phyloP scores from a whole-genome alignment of 2,888 invertebrate species.

The Xylocampa areola region DNA sequence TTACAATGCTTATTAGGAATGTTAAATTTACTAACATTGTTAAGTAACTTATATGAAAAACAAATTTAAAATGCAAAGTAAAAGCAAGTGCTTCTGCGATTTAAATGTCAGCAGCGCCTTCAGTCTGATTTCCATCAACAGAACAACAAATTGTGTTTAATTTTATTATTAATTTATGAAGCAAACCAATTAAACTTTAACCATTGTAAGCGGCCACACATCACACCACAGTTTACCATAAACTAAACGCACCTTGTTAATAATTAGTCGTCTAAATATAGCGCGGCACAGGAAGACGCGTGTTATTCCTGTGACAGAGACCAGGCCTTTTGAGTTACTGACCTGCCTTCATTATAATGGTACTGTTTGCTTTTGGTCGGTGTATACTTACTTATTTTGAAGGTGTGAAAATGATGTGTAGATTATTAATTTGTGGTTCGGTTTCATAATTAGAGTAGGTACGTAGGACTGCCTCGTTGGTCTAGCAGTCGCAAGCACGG shows the following conservation, averaged over 20 bases:
- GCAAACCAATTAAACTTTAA: neutral
- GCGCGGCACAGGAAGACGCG: constrained; percentile 51
- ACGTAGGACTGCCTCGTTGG: too few relatives aligned
- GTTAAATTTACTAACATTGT: too few relatives aligned
- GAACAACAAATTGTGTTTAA: too few relatives aligned
- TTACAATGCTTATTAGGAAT: too few relatives aligned
- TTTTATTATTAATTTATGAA: neutral
- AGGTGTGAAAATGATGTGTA: constrained; percentile 12
- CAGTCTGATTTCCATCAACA: neutral
- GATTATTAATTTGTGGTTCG: constrained; percentile 2
- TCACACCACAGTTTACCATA: constrained; percentile 38
- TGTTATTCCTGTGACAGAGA: constrained; percentile 50
- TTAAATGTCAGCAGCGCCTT: too few relatives aligned
- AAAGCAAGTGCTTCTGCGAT: too few relatives aligned
- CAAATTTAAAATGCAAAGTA: too few relatives aligned
- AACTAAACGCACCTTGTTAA: constrained; percentile 55
- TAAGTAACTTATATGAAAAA: too few relatives aligned
- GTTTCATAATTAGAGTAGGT: too few relatives aligned
- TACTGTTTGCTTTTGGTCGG: constrained; percentile 13
- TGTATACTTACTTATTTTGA: constrained; percentile 11
- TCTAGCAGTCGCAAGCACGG: too few relatives aligned
- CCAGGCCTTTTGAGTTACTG: constrained; percentile 50
- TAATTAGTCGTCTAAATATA: constrained; percentile 58
- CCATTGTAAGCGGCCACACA: constrained; percentile 39
- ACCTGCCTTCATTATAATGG: constrained; percentile 51